Base-by-base conservation (phyloP, 2,113 vertebrate genomes). In the Macroglossus sobrinus region DNA sequence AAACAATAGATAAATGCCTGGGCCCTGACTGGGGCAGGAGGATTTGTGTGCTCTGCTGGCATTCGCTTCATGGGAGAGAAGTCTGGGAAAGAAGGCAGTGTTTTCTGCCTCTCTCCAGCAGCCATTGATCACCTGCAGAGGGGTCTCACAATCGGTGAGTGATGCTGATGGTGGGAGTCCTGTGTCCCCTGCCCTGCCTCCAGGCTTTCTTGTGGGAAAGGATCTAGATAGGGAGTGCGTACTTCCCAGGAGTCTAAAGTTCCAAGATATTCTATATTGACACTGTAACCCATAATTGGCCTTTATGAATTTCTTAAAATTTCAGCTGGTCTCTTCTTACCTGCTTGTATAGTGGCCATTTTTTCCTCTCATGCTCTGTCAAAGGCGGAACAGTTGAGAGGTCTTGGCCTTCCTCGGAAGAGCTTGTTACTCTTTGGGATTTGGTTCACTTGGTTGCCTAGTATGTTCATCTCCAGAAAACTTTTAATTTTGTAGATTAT, bases 91-190 rank as follows among this genome's bases (percentile, higher is more conserved):
- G 16, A 1, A 10, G 72, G 45, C 3, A 13, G 1, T n/a, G 28
- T 38, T n/a, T 26, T 43, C 21, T 19, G 55, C 40, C 26, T 68
- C 40, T 45, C 15, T 11, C 10, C 30, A 33, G 38, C 26, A 75
- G 30, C 30, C 63, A 21, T 55, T 33, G 30, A 28, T 28, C 8
- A 38, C 12, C 55, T 24, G n/a, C 11, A 28, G 43, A 18, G 28
- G 50, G 28, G 5, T 35, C 26, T 84, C 50, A 38, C 2, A 3
- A 3, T 3, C 1, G 22, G 16, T 0, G 2, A 24, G 61, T 43
- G 43, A n/a, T 38, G 24, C n/a, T 21, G 12, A 38, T 4, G 30
- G 9, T 28, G 12, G 22, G n/a, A 28, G 4, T 16, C 66, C 7
- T 28, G 28, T 30, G 22, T 55, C 21, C n/a, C 2, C 14, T 22